phyloP scores from a whole-genome alignment of 1,140 invertebrate species.

The Papilio xuthus region DNA sequence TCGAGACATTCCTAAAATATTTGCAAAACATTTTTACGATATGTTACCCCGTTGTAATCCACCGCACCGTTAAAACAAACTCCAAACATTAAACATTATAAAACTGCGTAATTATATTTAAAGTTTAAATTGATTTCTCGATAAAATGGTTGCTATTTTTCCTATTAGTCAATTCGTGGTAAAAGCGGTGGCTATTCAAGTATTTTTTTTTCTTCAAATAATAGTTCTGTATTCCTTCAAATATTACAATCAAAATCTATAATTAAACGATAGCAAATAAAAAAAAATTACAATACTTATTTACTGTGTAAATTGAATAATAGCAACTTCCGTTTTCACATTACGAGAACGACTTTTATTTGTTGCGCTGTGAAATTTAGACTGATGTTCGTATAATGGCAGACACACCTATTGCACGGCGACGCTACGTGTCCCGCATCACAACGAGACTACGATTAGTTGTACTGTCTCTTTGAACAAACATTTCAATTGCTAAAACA shows the following conservation, averaged over 20 bases:
- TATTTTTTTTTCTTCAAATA: no score
- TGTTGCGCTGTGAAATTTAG: constrained; percentile 20
- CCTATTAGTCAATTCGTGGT: no score
- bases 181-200: no score
- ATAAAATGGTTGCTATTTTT: no score
- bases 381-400: constrained; percentile 11
- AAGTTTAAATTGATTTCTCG: no score
- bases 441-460: not conserved
- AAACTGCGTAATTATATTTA: no score
- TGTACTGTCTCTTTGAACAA: constrained; percentile 9
- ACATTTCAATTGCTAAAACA: not conserved
- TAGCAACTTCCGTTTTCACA: not conserved
- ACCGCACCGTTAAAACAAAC: no score
- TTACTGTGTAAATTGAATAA: not conserved
- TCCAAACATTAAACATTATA: no score
- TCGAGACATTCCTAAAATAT: not conserved
- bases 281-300: not conserved
- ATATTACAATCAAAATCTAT: no score
- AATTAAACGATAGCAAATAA: no score
- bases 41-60: not conserved
- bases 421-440: not conserved
- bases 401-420: constrained; percentile 18
- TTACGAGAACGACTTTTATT: not conserved
- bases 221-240: no score
- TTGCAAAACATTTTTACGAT: not conserved